These are phyloP conservation scores for Drosophila infuscata DNA, from an alignment of 2,888 invertebrate species.

Conservation along the genomic window DNA sequence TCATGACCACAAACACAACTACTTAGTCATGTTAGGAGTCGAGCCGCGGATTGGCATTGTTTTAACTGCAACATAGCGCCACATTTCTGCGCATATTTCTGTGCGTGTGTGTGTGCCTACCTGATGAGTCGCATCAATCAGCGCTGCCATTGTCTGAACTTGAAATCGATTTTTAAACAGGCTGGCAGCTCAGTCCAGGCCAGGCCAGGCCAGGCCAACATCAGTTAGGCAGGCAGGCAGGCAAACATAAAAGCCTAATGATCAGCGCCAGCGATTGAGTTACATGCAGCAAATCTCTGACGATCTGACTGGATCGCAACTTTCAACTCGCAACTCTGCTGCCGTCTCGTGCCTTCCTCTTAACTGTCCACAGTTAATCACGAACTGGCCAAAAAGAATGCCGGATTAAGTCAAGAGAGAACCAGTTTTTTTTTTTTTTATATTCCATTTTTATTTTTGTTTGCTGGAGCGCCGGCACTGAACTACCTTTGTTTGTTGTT, in stretches of 20 bases:
- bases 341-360: conserved; percentile 35
- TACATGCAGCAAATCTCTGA: conserved; percentile 74
- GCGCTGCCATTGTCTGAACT: conserved; percentile 73
- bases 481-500: conserved; percentile 28
- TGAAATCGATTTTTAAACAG: conserved; percentile 77
- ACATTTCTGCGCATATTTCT: conserved; percentile 30
- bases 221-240: conserved; percentile 33
- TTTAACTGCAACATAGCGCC: conserved; percentile 59
- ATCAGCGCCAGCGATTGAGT: conserved; percentile 79
- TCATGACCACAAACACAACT: conserved; percentile 61
- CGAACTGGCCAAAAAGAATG: conserved; percentile 70
- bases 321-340: conserved; percentile 3
- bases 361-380: conserved; percentile 77
- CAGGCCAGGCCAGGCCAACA: conserved; percentile 21
- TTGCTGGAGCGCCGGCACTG: conserved; percentile 45
- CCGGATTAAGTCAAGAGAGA: conserved; percentile 64
- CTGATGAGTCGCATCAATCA: conserved; percentile 76
- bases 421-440: conserved; percentile 39
- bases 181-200: conserved; percentile 12
- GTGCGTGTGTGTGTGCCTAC: conserved; percentile 5
- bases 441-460: conserved; percentile 2
- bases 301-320: conserved; percentile 47
- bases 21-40: conserved; percentile 56
- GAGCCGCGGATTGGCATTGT: conserved; percentile 54
- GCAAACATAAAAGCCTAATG: conserved; percentile 78